Conservation (phyloP, 2,888 invertebrate species). For the Dynastes tityus region DNA sequence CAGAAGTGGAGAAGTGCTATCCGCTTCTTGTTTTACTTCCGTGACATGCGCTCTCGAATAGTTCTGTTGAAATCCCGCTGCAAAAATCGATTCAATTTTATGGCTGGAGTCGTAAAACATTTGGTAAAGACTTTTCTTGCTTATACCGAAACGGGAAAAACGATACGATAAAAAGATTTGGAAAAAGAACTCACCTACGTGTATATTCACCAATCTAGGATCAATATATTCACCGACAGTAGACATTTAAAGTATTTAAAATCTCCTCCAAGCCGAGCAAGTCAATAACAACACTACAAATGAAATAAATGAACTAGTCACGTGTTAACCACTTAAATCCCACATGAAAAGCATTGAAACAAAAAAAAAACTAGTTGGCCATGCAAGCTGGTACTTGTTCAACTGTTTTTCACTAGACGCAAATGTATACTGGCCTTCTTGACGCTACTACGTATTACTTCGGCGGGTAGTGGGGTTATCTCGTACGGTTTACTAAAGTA, state of each 20-base stretch:
- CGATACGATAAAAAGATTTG: neutral
- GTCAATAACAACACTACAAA: slow-evolving; percentile 6
- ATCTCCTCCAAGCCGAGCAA: neutral
- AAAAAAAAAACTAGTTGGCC: slow-evolving; percentile 39
- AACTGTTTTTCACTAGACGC: slow-evolving; percentile 51
- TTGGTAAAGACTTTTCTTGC: neutral
- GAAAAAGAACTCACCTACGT: slow-evolving; percentile 53
- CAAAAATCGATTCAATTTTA: neutral
- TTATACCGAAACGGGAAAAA: slow-evolving; percentile 24
- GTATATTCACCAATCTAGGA: slow-evolving; percentile 52
- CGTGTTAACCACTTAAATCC: slow-evolving; percentile 23
- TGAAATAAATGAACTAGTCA: neutral
- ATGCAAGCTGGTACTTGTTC: slow-evolving; percentile 39
- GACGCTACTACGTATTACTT: slow-evolving; percentile 52
- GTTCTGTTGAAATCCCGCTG: slow-evolving; percentile 51
- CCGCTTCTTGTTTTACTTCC: slow-evolving; percentile 68
- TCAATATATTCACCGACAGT: slow-evolving; percentile 56
- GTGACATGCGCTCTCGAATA: slow-evolving; percentile 49
- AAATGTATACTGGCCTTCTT: slow-evolving; percentile 50
- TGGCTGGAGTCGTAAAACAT: neutral
- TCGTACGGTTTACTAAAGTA: slow-evolving; percentile 67
- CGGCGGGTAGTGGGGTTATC: slow-evolving; percentile 54
- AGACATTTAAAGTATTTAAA: slow-evolving; percentile 47
- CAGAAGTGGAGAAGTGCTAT: slow-evolving; percentile 72
- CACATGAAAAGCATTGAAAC: slow-evolving; percentile 3